These are phyloP conservation scores for Tragopan temminckii DNA, from an alignment of 2,797 vertebrate species.

Conservation along the genomic window DNA sequence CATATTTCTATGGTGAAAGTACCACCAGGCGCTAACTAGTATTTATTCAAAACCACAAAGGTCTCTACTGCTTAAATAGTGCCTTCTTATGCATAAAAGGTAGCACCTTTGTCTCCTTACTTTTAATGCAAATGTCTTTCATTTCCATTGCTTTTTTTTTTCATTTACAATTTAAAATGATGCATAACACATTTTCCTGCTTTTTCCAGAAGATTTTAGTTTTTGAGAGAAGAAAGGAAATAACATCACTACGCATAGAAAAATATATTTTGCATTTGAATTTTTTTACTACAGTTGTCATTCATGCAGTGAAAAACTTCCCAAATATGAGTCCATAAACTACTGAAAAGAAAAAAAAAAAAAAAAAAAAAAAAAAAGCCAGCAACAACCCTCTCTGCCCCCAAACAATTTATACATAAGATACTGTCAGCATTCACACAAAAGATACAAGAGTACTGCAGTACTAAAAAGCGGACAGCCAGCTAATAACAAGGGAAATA, in stretches of 20 bases:
- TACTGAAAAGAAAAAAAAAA: not conserved
- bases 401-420: not conserved
- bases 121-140: not conserved
- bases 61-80: not conserved
- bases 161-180: not conserved
- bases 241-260: not conserved
- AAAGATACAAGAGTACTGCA: not conserved
- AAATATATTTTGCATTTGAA: not conserved
- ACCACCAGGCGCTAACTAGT: not conserved
- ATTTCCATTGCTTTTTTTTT: not conserved
- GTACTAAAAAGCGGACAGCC: not conserved
- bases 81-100: not conserved
- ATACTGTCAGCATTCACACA: not conserved
- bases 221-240: not conserved
- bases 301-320: not conserved
- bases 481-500: not conserved
- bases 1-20: not conserved
- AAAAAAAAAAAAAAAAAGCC: not conserved
- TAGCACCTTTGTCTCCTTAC: not conserved
- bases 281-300: not conserved
- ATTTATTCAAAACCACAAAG: not conserved
- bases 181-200: rapidly evolving
- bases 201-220: not conserved
- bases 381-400: not conserved
- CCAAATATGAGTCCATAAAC: not conserved